These are phyloP conservation scores for Dendroctonus ponderosae DNA, from an alignment of 1,140 invertebrate species.

Conservation along the genomic window DNA sequence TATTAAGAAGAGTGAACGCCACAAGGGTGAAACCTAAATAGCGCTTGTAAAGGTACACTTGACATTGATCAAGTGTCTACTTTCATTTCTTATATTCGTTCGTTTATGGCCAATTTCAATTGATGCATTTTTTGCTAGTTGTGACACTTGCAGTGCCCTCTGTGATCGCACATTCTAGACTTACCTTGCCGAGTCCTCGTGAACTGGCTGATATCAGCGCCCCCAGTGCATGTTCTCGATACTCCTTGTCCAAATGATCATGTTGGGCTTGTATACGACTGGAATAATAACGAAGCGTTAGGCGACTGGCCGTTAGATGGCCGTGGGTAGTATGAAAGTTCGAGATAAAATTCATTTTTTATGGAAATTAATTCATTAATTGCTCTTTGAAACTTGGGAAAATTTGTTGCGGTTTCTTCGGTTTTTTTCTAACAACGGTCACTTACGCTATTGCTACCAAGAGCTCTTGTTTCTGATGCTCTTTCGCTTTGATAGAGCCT, in stretches of 20 bases:
- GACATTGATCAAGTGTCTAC: too few relatives aligned
- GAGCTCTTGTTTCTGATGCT: conserved; percentile 67
- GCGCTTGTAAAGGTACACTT: too few relatives aligned
- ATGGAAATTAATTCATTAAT: not conserved
- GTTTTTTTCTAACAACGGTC: not conserved
- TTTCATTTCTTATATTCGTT: too few relatives aligned
- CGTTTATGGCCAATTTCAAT: too few relatives aligned
- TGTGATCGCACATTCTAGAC: conserved; percentile 19
- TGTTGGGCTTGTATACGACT: conserved; percentile 73
- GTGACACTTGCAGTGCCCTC: not conserved
- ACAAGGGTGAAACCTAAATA: too few relatives aligned
- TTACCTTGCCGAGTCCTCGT: conserved; percentile 66
- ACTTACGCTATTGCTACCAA: conserved; percentile 68
- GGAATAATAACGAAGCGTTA: conserved; percentile 44
- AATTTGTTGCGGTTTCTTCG: not conserved
- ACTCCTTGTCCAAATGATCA: conserved; percentile 70
- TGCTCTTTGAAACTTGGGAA: not conserved
- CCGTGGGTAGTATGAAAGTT: not conserved
- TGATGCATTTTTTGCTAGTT: too few relatives aligned
- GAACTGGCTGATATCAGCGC: conserved; percentile 63
- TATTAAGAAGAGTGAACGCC: too few relatives aligned
- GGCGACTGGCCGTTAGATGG: conserved; percentile 8
- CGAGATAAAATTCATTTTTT: not conserved
- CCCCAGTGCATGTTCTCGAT: conserved; percentile 66
- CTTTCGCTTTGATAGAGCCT: conserved; percentile 65